Percentiles rank a stretch among this genome's conserved stretches.
Conservation (phyloP, 2,113 vertebrate species). For the Microcebus murinus region DNA sequence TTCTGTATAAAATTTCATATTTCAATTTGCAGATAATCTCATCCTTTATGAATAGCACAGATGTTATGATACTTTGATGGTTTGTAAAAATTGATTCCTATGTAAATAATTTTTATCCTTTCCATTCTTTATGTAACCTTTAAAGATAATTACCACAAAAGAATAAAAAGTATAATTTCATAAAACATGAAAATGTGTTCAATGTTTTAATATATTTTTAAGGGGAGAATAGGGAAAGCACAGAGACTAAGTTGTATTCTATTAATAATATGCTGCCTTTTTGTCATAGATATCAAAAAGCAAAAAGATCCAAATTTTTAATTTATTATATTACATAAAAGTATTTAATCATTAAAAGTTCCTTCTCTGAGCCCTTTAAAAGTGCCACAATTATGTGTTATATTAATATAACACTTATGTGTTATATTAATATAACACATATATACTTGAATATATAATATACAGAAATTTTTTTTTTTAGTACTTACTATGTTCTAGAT, state of each 20-base stretch:
- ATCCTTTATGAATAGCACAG: neutral
- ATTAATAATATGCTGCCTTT: neutral
- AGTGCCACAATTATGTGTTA: neutral
- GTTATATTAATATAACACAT: neutral
- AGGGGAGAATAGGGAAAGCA: neutral
- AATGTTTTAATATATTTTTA: neutral
- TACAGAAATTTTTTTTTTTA: neutral
- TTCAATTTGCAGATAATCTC: neutral
- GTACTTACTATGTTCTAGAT: neutral
- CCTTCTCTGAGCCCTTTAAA: neutral
- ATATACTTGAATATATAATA: neutral
- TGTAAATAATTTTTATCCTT: neutral
- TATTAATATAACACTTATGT: neutral
- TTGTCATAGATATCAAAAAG: neutral
- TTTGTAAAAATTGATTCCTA: neutral
- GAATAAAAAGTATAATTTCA: neutral
- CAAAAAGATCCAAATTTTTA: neutral
- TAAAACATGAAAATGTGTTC: neutral
- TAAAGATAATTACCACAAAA: neutral
- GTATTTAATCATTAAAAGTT: neutral
- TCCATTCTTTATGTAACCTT: neutral
- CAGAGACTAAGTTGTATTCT: neutral
- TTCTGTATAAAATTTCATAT: neutral
- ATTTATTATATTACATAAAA: neutral
- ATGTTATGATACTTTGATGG: neutral